Evolutionary conservation across 1,140 invertebrate genomes (phyloP), one percentile per base, ranked within the genome.

Genomic region (Drosophila pseudoobscura): DNA sequence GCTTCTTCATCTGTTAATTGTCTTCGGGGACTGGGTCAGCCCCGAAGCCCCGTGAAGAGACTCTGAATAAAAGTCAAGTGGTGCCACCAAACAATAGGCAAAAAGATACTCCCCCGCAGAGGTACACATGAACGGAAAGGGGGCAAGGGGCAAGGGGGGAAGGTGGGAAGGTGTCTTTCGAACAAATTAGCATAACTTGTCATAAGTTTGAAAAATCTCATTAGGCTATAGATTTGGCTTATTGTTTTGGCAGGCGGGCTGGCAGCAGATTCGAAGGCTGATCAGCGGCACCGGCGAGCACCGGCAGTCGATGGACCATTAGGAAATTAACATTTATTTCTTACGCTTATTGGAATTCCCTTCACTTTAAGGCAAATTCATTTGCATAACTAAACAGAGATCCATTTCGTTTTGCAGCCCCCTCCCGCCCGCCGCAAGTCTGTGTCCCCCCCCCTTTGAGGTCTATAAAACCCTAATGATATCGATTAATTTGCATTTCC

Each of bases 191-290:
- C 83, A 88, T 88, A 88, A 88, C 83, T 88, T 88, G 83, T 88
- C 83, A 88, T 88, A 88, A 88, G 84, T 88, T 39, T 88, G 79
- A 88, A 88, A 88, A 88, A 88, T 88, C 83, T 83, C 83, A 88
- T 88, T 88, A 88, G 83, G 84, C 83, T 60, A 76, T 78, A 80
- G 61, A 69, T 74, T 73, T 71, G 61, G 41, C 63, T 66, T 39
- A 35, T 39, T 13, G 35, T 39, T 17, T 17, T 17, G 72, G 35
- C 35, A 35, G 31, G 0, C 31, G 11, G 31, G 31, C 31, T 3
- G 59, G 59, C 57, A 56, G 59, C 54, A 56, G 62, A 54, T 13
- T 68, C 24, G 63, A 70, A 45, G 73, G 61, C 56, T 55, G 49
- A 24, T 80, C 61, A 65, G 63, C 75, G 57, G 53, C 44, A n/a